A percentile compares a stretch with the other conserved stretches of the same genome.
Conservation (phyloP, 2,113 vertebrate genomes). For the Atractosteus spatula region DNA sequence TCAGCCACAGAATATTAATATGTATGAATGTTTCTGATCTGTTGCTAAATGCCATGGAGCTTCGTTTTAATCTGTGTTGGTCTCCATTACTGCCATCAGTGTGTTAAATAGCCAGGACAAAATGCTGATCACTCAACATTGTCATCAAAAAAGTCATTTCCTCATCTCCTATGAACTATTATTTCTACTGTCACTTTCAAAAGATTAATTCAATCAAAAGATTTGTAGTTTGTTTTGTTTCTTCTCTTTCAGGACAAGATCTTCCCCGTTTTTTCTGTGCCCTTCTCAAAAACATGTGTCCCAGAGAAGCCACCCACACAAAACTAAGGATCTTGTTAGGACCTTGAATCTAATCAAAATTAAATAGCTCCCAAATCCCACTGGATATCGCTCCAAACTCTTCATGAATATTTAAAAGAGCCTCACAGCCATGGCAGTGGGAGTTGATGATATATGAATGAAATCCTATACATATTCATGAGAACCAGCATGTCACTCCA, state of each 20-base stretch:
- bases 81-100: neutral
- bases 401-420: constrained; percentile 21
- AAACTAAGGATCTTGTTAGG: constrained; percentile 9
- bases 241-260: too few relatives aligned
- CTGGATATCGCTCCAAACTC: constrained; percentile 14
- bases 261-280: neutral
- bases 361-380: constrained; percentile 2
- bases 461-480: constrained; percentile 24
- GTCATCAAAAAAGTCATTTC: too few relatives aligned
- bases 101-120: neutral
- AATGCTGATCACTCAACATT: neutral
- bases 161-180: too few relatives aligned
- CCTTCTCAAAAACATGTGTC: constrained; percentile 2
- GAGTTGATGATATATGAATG: constrained; percentile 16
- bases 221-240: too few relatives aligned
- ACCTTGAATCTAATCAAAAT: constrained; percentile 18
- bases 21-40: constrained; percentile 5
- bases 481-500: constrained; percentile 9
- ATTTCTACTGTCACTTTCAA: too few relatives aligned
- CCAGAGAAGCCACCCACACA: too few relatives aligned
- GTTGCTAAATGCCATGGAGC: constrained; percentile 6
- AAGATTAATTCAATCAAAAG: too few relatives aligned
- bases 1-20: neutral
- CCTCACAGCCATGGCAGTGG: constrained; percentile 1
- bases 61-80: neutral